Base-by-base conservation (phyloP, 2,797 vertebrate species). In the Holocentrus rufus region DNA sequence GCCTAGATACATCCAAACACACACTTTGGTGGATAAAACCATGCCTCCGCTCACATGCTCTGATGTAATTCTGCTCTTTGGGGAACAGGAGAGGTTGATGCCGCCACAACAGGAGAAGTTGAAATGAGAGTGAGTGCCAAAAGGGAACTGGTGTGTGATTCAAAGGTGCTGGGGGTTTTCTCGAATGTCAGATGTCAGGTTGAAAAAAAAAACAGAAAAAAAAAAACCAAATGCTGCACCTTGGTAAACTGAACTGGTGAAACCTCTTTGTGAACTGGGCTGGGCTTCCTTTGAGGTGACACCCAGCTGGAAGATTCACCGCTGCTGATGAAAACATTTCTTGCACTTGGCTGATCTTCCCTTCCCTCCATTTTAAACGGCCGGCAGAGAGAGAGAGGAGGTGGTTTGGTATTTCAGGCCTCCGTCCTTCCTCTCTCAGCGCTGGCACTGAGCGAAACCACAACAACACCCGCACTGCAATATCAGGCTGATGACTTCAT, bases 261-360 rank as follows among this genome's bases (percentile, higher is more conserved):
- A 55, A 61, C 64, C 68, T 18, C 57, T 27, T 15, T 57, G 58
- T 18, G 49, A 87, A 73, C 83, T 82, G 82, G 85, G 82, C 1
- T 63, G 70, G 86, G 81, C 22, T 90, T 88, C 83, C 76, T 73
- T 53, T 5, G 20, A 11, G 25, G 55, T 61, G 27, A 15, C 36
- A 34, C 54, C 9, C 25, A 31, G 22, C 18, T 11, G 7, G 2
- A 55, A 49, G 30, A 44, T 20, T 63, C 6, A 27, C 23, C 7
- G 5, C 25, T 55, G 62, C 42, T 50, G 15, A 5, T 34, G 31
- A 34, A 52, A 7, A 44, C 10, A 31, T 25, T 65, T 18, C 36
- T 65, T 46, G 23, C 14, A 44, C 42, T 15, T 67, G 1, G 42
- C 27, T 30, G 6, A 46, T 11, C 20, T n/a, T 18, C 2, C 9